Conservation (phyloP, 2,113 vertebrate genomes). For the Phrynosoma platyrhinos region DNA sequence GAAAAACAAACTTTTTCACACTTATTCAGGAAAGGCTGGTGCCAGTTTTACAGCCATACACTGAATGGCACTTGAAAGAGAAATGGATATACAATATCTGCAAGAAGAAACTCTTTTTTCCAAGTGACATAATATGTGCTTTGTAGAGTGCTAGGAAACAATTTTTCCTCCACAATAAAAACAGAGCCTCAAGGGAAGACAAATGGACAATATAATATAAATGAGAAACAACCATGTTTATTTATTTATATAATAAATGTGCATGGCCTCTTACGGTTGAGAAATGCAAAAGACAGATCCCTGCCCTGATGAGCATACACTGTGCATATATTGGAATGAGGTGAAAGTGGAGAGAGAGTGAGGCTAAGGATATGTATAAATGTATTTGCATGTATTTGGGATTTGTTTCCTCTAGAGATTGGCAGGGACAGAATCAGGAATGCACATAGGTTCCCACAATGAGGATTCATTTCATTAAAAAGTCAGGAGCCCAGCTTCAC, state of each 20-base stretch:
- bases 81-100: not conserved
- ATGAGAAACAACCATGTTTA: not conserved
- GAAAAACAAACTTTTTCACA: too few relatives aligned
- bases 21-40: not conserved
- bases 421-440: not conserved
- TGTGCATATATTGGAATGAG: not conserved
- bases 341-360: not conserved
- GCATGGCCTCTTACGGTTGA: not conserved
- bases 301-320: not conserved
- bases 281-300: not conserved
- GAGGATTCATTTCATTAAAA: not conserved
- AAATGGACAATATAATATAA: not conserved
- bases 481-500: not conserved
- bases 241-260: not conserved
- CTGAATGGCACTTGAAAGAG: not conserved
- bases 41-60: not conserved
- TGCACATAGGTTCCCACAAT: not conserved
- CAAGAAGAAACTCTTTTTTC: slow-evolving; percentile 4
- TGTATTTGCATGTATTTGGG: not conserved
- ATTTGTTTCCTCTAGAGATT: too few relatives aligned
- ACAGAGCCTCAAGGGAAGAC: not conserved
- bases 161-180: not conserved
- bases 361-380: not conserved
- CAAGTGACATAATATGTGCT: slow-evolving; percentile 5
- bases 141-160: slow-evolving; percentile 4